Conservation (phyloP, 2,888 invertebrate species). For the Ophraella communa region DNA sequence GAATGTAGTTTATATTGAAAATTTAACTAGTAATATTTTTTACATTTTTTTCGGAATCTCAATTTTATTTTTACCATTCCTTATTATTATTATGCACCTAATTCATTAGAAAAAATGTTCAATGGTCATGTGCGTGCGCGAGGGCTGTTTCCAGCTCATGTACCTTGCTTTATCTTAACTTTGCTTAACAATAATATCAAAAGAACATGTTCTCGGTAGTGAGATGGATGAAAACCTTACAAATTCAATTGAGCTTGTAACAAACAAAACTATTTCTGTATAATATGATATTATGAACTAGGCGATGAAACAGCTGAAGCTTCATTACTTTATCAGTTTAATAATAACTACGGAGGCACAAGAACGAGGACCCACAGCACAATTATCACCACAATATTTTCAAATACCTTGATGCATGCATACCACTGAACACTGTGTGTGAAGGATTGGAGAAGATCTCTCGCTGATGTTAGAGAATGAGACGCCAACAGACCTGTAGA, state of each 20-base stretch:
- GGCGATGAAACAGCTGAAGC: conserved; percentile 44
- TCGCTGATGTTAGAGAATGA: conserved; percentile 43
- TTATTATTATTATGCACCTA: conserved; percentile 38
- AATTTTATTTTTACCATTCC: conserved; percentile 41
- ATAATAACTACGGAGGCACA: conserved; percentile 45
- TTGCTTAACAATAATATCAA: conserved; percentile 34
- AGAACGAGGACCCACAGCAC: conserved; percentile 21
- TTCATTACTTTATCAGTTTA: conserved; percentile 46
- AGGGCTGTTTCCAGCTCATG: conserved; percentile 37
- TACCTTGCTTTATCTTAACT: conserved; percentile 28
- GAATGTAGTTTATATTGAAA: conserved; percentile 41
- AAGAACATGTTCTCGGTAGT: conserved; percentile 47
- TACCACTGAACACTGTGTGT: conserved; percentile 25
- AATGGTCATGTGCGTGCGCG: conserved; percentile 48
- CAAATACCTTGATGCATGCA: conserved; percentile 38
- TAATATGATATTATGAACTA: conserved; percentile 45
- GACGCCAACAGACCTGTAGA: conserved; percentile 41
- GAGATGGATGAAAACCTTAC: conserved; percentile 39
- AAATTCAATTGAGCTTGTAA: conserved; percentile 34
- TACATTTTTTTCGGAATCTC: conserved; percentile 38
- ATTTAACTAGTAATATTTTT: conserved; percentile 28
- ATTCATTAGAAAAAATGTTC: conserved; percentile 47
- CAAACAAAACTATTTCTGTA: conserved; percentile 39
- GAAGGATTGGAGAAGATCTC: conserved; percentile 46
- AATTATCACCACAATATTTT: background rate